Evolutionary conservation across 2,113 vertebrate species (phyloP).

Genomic region (Hiodon alosoides): DNA sequence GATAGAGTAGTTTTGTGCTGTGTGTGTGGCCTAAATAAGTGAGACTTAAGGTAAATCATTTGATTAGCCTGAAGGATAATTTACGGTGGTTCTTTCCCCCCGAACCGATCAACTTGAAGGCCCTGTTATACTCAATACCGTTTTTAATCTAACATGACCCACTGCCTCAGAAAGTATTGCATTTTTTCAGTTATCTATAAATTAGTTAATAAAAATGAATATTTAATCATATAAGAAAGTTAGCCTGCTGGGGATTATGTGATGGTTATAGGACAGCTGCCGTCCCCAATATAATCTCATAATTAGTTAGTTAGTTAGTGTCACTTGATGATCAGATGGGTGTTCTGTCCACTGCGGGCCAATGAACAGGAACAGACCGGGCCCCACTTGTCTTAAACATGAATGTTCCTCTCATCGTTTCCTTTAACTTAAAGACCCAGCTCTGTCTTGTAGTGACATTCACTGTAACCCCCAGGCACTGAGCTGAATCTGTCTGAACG

Average conservation of each 20-base stretch:
- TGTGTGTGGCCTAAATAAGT: background rate
- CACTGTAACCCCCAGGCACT: conserved; percentile 47
- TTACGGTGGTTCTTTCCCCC: background rate
- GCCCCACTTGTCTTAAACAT: background rate
- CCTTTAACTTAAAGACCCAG: background rate
- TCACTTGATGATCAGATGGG: too few species aligned
- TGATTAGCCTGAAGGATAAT: background rate
- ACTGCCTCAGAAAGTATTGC: too few species aligned
- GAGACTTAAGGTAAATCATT: background rate
- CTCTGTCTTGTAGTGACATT: conserved; percentile 38
- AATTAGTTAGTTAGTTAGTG: too few species aligned
- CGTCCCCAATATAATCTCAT: too few species aligned
- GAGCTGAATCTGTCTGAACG: conserved; percentile 60
- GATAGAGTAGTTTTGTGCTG: background rate
- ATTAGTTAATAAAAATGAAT: too few species aligned
- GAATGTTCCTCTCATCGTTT: background rate
- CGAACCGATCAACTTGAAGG: background rate
- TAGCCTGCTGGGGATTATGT: too few species aligned
- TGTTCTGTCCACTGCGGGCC: too few species aligned
- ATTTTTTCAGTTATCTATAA: too few species aligned
- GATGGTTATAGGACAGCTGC: too few species aligned
- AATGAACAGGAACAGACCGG: background rate
- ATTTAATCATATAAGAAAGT: too few species aligned
- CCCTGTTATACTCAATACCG: too few species aligned
- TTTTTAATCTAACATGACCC: too few species aligned